Base-by-base conservation (phyloP, 2,113 vertebrate species). In the Taxidea taxus region DNA sequence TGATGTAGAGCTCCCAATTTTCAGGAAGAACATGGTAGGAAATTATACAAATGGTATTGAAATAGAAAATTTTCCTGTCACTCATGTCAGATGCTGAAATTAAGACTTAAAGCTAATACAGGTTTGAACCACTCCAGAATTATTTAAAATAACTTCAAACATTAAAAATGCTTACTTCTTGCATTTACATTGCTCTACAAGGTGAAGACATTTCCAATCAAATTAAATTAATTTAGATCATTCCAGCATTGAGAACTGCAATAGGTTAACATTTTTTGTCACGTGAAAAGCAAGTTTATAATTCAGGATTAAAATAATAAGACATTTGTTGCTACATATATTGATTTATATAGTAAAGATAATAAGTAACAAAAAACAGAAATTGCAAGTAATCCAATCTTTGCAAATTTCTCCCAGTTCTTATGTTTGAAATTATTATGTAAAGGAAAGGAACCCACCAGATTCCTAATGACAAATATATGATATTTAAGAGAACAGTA, bases 131-230 rank as follows among this genome's bases (percentile, higher is more conserved):
- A 90, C 42, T 13, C 31, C 3, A 82, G 13, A 34, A 94, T 49
- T 37, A 90, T 80, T 70, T 87, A 87, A 94, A 92, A 87, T 95
- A 68, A 58, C 29, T 92, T 18, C 84, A 92, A 68, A 87, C 18
- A 2, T 96, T 90, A 66, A 15, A 80, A 78, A n/a, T 95, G 39
- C 91, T 97, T 97, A 94, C 56, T 95, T 91, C n/a, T 54, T 96
- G 25, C 54, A 47, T 95, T 96, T 92, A 15, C 15, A 80, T 91
- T 89, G 34, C 47, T 25, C 25, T 72, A 34, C 54, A 75, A 94
- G 96, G n/a, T 20, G 74, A 58, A 94, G 23, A 60, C 78, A 87
- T 96, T 97, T 54, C 3, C 18, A 86, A 56, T 44, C 13, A 97
- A 87, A 92, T 70, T 12, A 87, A 90, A 87, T 93, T 81, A 93